Evolutionary conservation across 2,888 invertebrate genomes (phyloP), one percentile per base, ranked within the genome.

Genomic region (Lamproptera curius): DNA sequence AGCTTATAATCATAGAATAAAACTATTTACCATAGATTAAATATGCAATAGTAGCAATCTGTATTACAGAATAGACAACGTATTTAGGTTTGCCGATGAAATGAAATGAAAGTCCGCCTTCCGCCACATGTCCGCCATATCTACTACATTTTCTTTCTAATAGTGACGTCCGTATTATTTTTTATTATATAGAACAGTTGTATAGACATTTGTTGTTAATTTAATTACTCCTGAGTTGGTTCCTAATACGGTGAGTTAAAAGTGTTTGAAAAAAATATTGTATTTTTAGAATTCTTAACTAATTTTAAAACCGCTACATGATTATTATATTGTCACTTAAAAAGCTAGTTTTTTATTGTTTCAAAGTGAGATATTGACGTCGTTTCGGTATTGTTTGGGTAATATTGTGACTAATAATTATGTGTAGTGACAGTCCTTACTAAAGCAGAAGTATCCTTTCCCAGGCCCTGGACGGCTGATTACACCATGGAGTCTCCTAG

Each of bases 401-500:
- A 64, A 62, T 70, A 64, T 59, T 57, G 59, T 54, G 54, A 52
- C 54, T 56, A 51, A 54, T 42, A 20, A 20, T 6, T 59, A 61
- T 62, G 60, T 42, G 51, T 44, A 47, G 53, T 56, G 56, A 50
- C 41, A 47, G 31, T 31, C 51, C 45, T 41, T 15, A 41, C 49
- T 44, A 16, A 52, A 43, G 34, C 37, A 42, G 23, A 43, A 14
- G 17, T 33, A 44, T 36, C 49, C 46, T 57, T 79, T 73, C 64
- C 65, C 77, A 84, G 83, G 75, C 70, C 73, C 74, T 75, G 73
- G 77, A 71, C 63, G 71, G 73, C 67, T 65, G 67, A 70, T 61
- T 62, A 68, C 73, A 78, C 74, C 70, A 91, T 93, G 91, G 92
- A 93, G 83, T 91, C 91, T 63, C 91, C 91, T 63, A 90, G 91